Percentiles rank a stretch among this genome's conserved stretches.
These are phyloP conservation scores for Chalcosyrphus nemorum DNA, from an alignment of 2,888 invertebrate genomes.

Conservation along the genomic window DNA sequence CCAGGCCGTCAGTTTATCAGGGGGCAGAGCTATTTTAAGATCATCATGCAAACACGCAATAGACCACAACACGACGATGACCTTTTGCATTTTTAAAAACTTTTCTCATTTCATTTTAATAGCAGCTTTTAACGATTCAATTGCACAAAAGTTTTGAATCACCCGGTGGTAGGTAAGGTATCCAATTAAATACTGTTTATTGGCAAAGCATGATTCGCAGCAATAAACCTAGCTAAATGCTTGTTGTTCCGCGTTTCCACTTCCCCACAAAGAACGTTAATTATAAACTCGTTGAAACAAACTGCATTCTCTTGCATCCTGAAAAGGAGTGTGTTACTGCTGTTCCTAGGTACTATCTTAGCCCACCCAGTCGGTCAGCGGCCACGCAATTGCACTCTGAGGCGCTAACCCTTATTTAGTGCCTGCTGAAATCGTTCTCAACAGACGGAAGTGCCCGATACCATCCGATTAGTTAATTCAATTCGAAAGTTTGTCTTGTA, in stretches of 20 bases:
- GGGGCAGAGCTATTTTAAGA: no score
- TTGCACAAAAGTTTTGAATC: not conserved
- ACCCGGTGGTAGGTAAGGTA: slow-evolving; percentile 24
- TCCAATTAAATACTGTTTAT: not conserved
- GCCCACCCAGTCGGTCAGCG: slow-evolving; percentile 13
- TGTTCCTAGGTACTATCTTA: slow-evolving; percentile 33
- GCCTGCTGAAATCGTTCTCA: slow-evolving; percentile 55
- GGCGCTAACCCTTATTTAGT: slow-evolving; percentile 55
- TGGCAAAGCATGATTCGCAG: slow-evolving; percentile 22
- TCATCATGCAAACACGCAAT: no score
- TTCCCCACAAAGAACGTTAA: not conserved
- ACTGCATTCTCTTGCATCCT: not conserved
- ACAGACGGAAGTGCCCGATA: slow-evolving; percentile 60
- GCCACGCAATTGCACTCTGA: slow-evolving; percentile 36
- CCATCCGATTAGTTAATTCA: slow-evolving; percentile 56
- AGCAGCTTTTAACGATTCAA: not conserved
- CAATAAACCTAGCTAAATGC: slow-evolving; percentile 34
- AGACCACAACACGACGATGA: not conserved
- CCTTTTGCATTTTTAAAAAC: not conserved
- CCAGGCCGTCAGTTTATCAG: no score
- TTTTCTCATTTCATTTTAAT: not conserved
- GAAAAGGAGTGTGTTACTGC: slow-evolving; percentile 17
- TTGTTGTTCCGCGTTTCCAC: slow-evolving; percentile 1
- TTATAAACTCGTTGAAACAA: slow-evolving; percentile 28
- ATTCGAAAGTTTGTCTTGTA: slow-evolving; percentile 37